Percentiles rank a stretch among this genome's conserved stretches.
These are phyloP conservation scores for Thalassophryne amazonica DNA, from an alignment of 2,797 vertebrate species.

Conservation along the genomic window DNA sequence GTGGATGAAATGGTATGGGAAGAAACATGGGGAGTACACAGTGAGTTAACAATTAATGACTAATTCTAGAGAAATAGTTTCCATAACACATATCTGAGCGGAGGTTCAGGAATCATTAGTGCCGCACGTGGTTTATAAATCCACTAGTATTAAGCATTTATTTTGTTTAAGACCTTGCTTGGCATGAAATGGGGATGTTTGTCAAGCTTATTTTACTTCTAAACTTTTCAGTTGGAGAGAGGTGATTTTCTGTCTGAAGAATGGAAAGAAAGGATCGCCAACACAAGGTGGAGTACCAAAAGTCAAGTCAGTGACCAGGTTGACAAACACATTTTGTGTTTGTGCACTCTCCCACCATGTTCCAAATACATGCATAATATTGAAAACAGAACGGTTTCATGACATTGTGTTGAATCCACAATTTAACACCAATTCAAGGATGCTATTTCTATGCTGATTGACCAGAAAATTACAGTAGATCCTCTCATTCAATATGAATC, in stretches of 20 bases:
- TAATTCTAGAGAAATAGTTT: too few relatives aligned
- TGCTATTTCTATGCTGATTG: neutral
- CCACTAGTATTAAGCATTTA: neutral
- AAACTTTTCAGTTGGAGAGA: conserved; percentile 88
- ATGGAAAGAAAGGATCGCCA: conserved; percentile 97
- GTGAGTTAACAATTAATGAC: conserved; percentile 77
- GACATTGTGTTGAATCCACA: too few relatives aligned
- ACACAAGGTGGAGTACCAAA: conserved; percentile 86
- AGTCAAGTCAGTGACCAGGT: neutral
- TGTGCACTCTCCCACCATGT: too few relatives aligned
- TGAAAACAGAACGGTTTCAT: too few relatives aligned
- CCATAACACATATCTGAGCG: too few relatives aligned
- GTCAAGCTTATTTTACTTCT: too few relatives aligned
- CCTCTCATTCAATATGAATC: too few relatives aligned
- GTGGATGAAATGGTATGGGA: conserved; percentile 99
- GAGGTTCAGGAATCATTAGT: too few relatives aligned
- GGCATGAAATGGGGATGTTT: too few relatives aligned
- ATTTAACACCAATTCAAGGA: neutral
- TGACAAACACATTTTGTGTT: neutral
- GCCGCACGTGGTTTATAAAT: neutral
- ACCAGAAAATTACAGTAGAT: neutral
- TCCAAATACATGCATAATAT: too few relatives aligned
- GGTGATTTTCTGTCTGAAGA: conserved; percentile 99
- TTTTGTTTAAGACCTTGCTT: neutral
- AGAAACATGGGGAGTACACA: conserved; percentile 99